phyloP scores from a whole-genome alignment of 2,113 vertebrate species.

The Stomatorhinus ivindoensis region DNA sequence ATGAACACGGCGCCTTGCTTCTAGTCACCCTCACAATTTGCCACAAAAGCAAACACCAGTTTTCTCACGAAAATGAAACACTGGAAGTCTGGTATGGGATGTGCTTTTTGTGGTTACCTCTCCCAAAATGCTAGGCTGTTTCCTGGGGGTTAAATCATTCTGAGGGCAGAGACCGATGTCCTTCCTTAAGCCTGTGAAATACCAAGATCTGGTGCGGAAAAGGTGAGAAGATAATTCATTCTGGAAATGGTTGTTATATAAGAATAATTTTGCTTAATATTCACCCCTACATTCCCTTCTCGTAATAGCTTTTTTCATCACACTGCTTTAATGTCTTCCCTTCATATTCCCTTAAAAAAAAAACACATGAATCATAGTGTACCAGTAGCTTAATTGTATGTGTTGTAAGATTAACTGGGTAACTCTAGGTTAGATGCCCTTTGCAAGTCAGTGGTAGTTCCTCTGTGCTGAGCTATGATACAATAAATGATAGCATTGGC shows the following conservation, averaged over 20 bases:
- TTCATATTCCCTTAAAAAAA: not conserved
- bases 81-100: not conserved
- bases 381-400: not conserved
- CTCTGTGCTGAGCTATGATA: not conserved
- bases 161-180: not conserved
- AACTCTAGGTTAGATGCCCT: not conserved
- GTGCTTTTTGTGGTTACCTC: not conserved
- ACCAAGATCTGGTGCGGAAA: not conserved
- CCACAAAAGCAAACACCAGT: not conserved
- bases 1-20: not conserved
- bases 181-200: not conserved
- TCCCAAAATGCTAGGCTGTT: not conserved
- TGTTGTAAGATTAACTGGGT: not conserved
- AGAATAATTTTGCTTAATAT: not conserved
- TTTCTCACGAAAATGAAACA: not conserved
- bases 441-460: not conserved
- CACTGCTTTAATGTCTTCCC: conserved; percentile 23
- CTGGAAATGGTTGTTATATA: not conserved
- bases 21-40: not conserved
- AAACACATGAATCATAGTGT: not conserved
- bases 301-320: not conserved
- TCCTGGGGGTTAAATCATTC: not conserved
- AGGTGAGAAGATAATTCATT: not conserved
- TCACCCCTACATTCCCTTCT: not conserved
- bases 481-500: not conserved